These are phyloP conservation scores for Harpagus bidentatus DNA, from an alignment of 2,113 vertebrate genomes.

Conservation along the genomic window DNA sequence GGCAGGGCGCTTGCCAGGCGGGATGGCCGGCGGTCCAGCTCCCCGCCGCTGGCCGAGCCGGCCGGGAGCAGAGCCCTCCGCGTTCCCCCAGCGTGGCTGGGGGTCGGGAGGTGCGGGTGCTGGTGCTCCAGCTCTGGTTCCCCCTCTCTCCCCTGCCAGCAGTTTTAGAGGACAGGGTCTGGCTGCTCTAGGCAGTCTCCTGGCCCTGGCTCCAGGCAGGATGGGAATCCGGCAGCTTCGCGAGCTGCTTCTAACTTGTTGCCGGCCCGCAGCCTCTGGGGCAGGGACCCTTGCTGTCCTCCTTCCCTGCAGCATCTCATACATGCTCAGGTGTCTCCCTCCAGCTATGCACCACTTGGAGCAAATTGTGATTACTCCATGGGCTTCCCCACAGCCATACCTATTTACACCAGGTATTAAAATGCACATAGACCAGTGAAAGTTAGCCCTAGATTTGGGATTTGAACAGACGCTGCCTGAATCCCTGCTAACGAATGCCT, in stretches of 20 bases:
- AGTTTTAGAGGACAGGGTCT: background rate
- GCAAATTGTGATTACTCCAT: background rate
- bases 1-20: fast-evolving
- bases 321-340: background rate
- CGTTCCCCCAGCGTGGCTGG: background rate
- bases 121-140: background rate
- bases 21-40: background rate
- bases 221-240: background rate
- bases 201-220: background rate
- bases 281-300: background rate
- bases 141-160: background rate
- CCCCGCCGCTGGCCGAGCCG: fast-evolving
- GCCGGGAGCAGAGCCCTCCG: background rate
- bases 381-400: background rate
- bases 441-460: background rate
- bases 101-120: background rate
- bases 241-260: background rate
- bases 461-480: background rate
- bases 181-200: background rate
- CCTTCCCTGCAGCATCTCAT: background rate
- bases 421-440: background rate
- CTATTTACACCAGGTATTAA: background rate
- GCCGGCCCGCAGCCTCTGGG: too few species aligned
- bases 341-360: background rate
- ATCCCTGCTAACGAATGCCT: background rate